Percentiles rank a stretch among this genome's conserved stretches.
phyloP scores from a whole-genome alignment of 2,888 invertebrate species.

The Herminia tarsipennalis region DNA sequence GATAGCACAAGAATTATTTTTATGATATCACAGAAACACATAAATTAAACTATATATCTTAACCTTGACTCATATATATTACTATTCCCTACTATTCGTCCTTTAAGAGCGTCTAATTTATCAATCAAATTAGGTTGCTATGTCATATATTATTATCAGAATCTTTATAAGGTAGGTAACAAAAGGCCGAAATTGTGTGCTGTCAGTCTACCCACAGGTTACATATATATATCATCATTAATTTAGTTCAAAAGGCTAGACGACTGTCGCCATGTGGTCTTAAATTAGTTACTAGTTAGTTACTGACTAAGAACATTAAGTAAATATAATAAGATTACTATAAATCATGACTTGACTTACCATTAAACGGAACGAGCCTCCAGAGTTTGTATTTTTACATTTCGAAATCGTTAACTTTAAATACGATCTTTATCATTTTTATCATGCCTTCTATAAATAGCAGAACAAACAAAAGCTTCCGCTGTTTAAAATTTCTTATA shows the following conservation, averaged over 20 bases:
- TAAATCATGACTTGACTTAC: no score
- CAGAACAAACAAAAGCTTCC: slow-evolving; percentile 12
- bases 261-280: background rate
- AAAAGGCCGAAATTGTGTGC: background rate
- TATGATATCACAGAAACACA: no score
- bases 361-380: no score
- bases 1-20: no score
- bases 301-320: no score
- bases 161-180: background rate
- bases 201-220: background rate
- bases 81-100: no score
- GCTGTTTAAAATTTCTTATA: slow-evolving; percentile 16
- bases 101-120: background rate
- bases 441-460: background rate
- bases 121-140: background rate
- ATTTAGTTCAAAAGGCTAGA: background rate
- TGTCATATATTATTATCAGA: background rate
- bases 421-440: background rate
- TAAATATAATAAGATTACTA: no score
- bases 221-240: background rate
- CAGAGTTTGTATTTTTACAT: no score
- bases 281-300: no score
- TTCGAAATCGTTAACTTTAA: background rate
- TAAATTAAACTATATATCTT: no score
- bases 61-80: no score